Conservation (phyloP, 2,113 vertebrate genomes). For the Sula dactylatra region DNA sequence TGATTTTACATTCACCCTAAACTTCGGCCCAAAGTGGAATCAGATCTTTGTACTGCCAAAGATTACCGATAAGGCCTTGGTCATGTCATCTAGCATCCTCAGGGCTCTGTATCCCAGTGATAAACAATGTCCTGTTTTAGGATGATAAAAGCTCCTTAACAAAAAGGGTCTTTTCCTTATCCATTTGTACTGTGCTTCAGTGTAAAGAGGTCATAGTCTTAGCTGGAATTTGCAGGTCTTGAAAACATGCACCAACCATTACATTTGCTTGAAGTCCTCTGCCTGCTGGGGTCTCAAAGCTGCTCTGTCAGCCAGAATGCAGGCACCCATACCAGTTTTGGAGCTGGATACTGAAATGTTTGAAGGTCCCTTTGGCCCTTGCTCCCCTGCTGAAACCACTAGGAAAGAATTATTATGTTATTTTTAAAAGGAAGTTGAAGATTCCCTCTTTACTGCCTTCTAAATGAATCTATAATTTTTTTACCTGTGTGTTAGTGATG, state of each 20-base stretch:
- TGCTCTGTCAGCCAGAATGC: neutral
- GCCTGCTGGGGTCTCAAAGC: neutral
- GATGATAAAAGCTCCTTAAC: neutral
- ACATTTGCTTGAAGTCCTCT: neutral
- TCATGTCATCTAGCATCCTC: too few species aligned
- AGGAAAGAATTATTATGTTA: slow-evolving; percentile 2
- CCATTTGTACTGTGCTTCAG: neutral
- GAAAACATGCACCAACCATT: neutral
- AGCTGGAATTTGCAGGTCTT: neutral
- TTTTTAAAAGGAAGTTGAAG: slow-evolving; percentile 65
- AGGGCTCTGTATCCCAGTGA: neutral
- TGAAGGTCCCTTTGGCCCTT: neutral
- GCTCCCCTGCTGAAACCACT: neutral
- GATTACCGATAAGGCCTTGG: too few species aligned
- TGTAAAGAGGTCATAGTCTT: neutral
- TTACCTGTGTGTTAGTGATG: neutral
- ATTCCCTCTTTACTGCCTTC: slow-evolving; percentile 55
- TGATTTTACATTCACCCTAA: neutral
- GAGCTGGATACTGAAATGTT: neutral
- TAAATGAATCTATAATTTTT: slow-evolving; percentile 60
- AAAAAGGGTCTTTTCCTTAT: neutral
- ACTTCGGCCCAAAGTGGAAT: neutral
- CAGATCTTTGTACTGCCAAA: neutral
- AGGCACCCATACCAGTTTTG: neutral
- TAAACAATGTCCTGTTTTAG: neutral